These are phyloP conservation scores for Serrognathus titanus DNA, from an alignment of 2,888 invertebrate genomes.

Conservation along the genomic window DNA sequence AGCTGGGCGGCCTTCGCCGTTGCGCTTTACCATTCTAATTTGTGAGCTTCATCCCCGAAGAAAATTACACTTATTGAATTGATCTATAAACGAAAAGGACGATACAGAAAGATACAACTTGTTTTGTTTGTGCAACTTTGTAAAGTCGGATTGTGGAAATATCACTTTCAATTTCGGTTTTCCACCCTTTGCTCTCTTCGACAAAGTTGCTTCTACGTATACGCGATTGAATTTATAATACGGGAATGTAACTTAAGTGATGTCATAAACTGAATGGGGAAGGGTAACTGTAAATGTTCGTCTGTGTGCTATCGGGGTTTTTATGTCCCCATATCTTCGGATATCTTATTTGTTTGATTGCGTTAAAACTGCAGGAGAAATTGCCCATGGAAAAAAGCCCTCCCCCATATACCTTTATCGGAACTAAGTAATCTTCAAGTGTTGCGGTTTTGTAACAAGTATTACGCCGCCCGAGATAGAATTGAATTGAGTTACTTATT, in stretches of 20 bases:
- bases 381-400: slow-evolving; percentile 23
- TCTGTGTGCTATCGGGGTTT: not conserved
- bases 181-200: too few species aligned
- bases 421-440: slow-evolving; percentile 28
- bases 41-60: too few species aligned
- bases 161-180: too few species aligned
- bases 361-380: slow-evolving; percentile 8
- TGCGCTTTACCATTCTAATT: too few species aligned
- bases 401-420: slow-evolving; percentile 25
- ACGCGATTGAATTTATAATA: too few species aligned
- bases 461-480: slow-evolving; percentile 16
- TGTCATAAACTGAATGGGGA: not conserved
- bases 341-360: slow-evolving; percentile 16
- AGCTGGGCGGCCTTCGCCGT: not conserved
- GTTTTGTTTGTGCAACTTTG: too few species aligned
- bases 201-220: too few species aligned
- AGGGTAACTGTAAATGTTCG: not conserved
- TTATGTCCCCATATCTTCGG: not conserved
- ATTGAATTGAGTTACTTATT: slow-evolving; percentile 22
- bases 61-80: too few species aligned
- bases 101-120: too few species aligned
- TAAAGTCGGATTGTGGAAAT: too few species aligned
- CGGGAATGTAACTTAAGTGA: too few species aligned
- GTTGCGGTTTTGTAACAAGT: slow-evolving; percentile 26
- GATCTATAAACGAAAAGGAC: too few species aligned